Conservation (phyloP, 1,140 invertebrate genomes). For the Drosophila arizonae region DNA sequence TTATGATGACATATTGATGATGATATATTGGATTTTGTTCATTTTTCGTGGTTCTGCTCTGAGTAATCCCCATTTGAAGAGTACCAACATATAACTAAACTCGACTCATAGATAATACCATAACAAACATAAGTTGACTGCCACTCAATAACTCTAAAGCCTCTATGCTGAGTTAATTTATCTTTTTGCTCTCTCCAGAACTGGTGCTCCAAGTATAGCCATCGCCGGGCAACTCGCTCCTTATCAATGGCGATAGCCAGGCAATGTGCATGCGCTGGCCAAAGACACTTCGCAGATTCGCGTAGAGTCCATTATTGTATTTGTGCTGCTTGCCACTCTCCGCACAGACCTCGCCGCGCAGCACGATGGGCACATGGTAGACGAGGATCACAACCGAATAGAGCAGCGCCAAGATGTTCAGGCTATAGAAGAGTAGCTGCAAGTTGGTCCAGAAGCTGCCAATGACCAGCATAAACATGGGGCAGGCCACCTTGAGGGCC, state of each 20-base stretch:
- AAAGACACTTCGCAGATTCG: slow-evolving; percentile 87
- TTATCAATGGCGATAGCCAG: slow-evolving; percentile 90
- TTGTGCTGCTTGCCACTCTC: slow-evolving; percentile 46
- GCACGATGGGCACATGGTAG: slow-evolving; percentile 87
- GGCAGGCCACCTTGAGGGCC: slow-evolving; percentile 87
- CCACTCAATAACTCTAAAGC: no score
- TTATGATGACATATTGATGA: no score
- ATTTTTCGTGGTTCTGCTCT: no score
- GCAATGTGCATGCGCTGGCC: slow-evolving; percentile 90
- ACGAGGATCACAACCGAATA: slow-evolving; percentile 87
- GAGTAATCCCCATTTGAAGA: no score
- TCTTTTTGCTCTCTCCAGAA: not conserved
- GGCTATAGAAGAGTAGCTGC: slow-evolving; percentile 88
- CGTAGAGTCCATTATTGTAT: slow-evolving; percentile 89
- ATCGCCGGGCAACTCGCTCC: slow-evolving; percentile 89
- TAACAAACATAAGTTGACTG: no score
- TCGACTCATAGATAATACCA: no score
- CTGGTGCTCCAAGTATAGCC: slow-evolving; percentile 87
- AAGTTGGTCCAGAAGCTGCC: slow-evolving; percentile 82
- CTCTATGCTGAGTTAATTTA: not conserved
- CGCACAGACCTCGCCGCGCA: slow-evolving; percentile 65
- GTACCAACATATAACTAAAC: no score
- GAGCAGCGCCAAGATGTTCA: slow-evolving; percentile 87
- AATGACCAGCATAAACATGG: slow-evolving; percentile 86
- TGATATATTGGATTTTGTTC: no score